phyloP scores from a whole-genome alignment of 2,797 vertebrate species.

The Morelia viridis region DNA sequence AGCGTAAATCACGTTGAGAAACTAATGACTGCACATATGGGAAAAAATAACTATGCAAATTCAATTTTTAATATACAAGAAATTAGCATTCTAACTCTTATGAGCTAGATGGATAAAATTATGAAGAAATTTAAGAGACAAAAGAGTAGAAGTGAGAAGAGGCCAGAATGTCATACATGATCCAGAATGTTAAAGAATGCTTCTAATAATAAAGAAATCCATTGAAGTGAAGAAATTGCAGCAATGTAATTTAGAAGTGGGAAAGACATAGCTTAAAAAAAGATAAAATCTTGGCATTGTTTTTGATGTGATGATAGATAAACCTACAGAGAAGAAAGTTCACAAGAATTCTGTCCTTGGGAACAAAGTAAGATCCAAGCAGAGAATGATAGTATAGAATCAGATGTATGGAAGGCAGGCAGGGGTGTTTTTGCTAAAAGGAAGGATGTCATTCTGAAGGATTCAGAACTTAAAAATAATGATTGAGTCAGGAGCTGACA shows the following conservation, averaged over 20 bases:
- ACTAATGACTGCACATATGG: neutral
- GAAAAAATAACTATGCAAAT: neutral
- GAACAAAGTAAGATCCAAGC: neutral
- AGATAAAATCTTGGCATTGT: neutral
- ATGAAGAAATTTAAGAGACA: conserved; percentile 20
- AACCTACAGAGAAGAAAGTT: conserved; percentile 4
- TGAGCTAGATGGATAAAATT: accelerated
- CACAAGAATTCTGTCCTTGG: conserved; percentile 23
- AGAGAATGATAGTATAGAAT: neutral
- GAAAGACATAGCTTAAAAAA: neutral
- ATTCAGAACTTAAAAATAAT: conserved; percentile 16
- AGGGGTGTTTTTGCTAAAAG: conserved; percentile 9
- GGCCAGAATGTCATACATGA: neutral
- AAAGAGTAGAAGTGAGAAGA: neutral
- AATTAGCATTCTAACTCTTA: neutral
- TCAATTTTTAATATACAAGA: neutral
- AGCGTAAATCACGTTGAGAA: neutral
- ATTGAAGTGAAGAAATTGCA: neutral
- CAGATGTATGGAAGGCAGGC: neutral
- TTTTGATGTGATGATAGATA: conserved; percentile 21
- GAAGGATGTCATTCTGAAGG: conserved; percentile 27
- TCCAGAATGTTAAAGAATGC: neutral
- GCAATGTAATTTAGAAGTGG: neutral
- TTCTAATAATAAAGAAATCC: neutral
- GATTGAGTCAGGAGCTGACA: conserved; percentile 24